Percentiles rank a stretch among this genome's conserved stretches.
Evolutionary conservation across 2,888 invertebrate genomes (phyloP).

Genomic region (Tinea trinotella): DNA sequence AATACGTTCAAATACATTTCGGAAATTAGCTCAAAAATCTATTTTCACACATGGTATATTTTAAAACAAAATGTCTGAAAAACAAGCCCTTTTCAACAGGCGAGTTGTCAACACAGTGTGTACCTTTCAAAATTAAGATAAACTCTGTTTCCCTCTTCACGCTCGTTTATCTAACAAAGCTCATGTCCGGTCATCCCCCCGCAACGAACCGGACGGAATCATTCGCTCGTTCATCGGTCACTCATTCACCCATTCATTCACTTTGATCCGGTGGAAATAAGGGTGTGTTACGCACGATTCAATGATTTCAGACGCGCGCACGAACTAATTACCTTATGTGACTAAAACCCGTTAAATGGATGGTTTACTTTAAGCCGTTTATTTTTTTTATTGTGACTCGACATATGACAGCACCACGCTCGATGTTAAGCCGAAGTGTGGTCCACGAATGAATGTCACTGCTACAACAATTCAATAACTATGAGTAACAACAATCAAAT

Average conservation of each 20-base stretch:
- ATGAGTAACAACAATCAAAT: no score
- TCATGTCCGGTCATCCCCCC: conserved; percentile 13
- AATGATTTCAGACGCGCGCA: background rate
- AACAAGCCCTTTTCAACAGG: conserved; percentile 9
- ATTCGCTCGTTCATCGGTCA: conserved; percentile 50
- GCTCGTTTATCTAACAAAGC: conserved; percentile 16
- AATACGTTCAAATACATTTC: no score
- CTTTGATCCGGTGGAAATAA: conserved; percentile 52
- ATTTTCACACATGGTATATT: background rate
- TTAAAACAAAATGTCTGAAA: background rate
- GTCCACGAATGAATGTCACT: no score
- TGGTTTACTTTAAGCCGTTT: no score
- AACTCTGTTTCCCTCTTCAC: conserved; percentile 10
- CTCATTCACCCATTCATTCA: conserved; percentile 43
- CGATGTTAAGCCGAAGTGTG: no score
- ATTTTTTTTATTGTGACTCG: no score
- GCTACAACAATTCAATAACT: no score
- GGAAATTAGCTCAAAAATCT: background rate
- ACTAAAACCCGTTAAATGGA: no score
- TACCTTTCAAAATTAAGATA: conserved; percentile 10
- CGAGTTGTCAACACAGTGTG: conserved; percentile 3
- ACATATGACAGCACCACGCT: no score
- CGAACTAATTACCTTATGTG: conserved; percentile 1
- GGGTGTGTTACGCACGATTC: conserved; percentile 35
- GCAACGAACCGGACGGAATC: conserved; percentile 43